These are phyloP conservation scores for Ptyas mucosa DNA, from an alignment of 2,113 vertebrate species.

Conservation along the genomic window DNA sequence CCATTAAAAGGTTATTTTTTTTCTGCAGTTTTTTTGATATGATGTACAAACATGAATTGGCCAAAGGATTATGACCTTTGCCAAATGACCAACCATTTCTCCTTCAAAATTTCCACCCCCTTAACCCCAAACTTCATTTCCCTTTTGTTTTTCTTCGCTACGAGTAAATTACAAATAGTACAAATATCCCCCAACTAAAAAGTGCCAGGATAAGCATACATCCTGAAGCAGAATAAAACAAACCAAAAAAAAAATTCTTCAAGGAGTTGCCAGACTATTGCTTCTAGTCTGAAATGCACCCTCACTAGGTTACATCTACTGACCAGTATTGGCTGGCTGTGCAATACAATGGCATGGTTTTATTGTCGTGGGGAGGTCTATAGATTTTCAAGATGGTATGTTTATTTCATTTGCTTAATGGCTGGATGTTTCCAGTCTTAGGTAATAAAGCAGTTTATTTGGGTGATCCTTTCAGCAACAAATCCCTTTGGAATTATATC, in stretches of 20 bases:
- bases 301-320: not conserved
- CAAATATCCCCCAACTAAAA: not conserved
- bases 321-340: not conserved
- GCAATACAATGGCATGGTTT: not conserved
- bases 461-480: not conserved
- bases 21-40: not conserved
- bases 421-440: not conserved
- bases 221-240: not conserved
- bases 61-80: not conserved
- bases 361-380: not conserved
- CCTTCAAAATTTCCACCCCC: not conserved
- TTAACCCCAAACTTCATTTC: not conserved
- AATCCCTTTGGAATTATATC: not conserved
- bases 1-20: not conserved
- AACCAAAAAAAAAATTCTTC: not conserved
- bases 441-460: not conserved
- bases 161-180: not conserved
- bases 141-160: not conserved
- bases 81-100: not conserved
- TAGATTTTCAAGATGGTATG: not conserved
- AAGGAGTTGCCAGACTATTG: not conserved
- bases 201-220: not conserved
- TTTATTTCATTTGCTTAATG: not conserved
- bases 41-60: not conserved
- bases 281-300: not conserved